Conservation (phyloP, 2,797 vertebrate species). For the Crenuchus spilurus region DNA sequence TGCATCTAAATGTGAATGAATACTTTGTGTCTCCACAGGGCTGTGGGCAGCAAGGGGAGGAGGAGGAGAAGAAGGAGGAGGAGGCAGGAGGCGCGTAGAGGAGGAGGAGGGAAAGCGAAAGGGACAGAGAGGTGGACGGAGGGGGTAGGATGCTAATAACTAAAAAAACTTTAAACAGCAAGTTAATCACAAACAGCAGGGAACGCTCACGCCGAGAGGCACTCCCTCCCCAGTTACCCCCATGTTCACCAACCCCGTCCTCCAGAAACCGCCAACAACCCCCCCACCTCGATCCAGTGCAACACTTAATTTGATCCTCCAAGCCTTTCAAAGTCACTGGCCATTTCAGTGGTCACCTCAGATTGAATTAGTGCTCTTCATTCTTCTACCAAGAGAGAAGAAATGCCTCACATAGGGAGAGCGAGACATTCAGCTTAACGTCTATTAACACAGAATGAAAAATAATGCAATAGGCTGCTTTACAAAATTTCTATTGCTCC, state of each 20-base stretch:
- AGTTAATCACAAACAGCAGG: conserved; percentile 84
- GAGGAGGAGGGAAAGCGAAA: conserved; percentile 58
- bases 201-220: conserved; percentile 70
- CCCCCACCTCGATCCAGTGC: conserved; percentile 55
- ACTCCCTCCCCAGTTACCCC: conserved; percentile 39
- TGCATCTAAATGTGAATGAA: conserved; percentile 86
- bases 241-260: conserved; percentile 45
- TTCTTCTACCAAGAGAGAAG: too few relatives aligned
- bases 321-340: conserved; percentile 67
- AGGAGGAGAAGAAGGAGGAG: conserved; percentile 53
- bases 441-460: too few relatives aligned
- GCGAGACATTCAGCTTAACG: too few relatives aligned
- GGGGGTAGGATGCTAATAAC: conserved; percentile 74
- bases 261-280: conserved; percentile 43
- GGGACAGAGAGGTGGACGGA: conserved; percentile 38
- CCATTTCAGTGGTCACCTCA: conserved; percentile 60
- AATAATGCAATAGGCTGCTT: too few relatives aligned
- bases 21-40: conserved; percentile 83
- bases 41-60: conserved; percentile 61
- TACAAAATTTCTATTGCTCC: too few relatives aligned
- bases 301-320: conserved; percentile 72
- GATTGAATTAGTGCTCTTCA: conserved; percentile 44
- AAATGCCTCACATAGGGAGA: too few relatives aligned
- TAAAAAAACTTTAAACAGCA: conserved; percentile 76
- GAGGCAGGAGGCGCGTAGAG: conserved; percentile 52